phyloP scores from a whole-genome alignment of 2,113 vertebrate species.

The Vulpes ferrilata region DNA sequence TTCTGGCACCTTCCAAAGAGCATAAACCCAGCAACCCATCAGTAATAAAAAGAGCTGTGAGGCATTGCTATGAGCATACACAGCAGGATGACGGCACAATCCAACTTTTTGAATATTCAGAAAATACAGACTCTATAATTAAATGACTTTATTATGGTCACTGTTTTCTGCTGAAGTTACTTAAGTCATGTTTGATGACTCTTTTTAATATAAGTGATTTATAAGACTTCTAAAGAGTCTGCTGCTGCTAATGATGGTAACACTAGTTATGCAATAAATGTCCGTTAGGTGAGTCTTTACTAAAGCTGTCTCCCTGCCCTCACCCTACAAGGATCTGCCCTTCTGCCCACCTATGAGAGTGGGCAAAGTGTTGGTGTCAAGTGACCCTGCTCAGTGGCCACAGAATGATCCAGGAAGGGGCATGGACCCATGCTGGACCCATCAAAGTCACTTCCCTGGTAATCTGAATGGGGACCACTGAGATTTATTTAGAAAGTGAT shows the following conservation, averaged over 20 bases:
- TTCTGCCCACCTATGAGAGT: too few species aligned
- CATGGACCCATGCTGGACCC: not conserved
- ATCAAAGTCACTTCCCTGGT: not conserved
- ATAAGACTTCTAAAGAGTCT: not conserved
- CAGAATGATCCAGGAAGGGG: not conserved
- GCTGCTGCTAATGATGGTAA: not conserved
- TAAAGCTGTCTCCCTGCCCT: not conserved
- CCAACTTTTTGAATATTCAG: not conserved
- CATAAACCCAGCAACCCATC: not conserved
- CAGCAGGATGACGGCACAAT: not conserved
- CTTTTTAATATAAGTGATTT: not conserved
- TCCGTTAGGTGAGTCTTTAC: not conserved
- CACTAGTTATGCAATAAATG: not conserved
- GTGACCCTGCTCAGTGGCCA: not conserved
- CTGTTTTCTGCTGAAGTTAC: slow-evolving; percentile 18
- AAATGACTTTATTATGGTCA: not conserved
- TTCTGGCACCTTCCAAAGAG: not conserved
- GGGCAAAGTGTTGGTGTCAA: not conserved
- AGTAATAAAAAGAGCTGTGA: slow-evolving; percentile 42
- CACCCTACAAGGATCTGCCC: not conserved
- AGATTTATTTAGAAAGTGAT: not conserved
- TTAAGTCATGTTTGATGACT: slow-evolving; percentile 18
- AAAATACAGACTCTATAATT: not conserved
- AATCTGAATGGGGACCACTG: not conserved
- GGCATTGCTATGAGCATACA: not conserved